These are phyloP conservation scores for Coregonus clupeaformis DNA, from an alignment of 2,113 vertebrate genomes.

Conservation along the genomic window DNA sequence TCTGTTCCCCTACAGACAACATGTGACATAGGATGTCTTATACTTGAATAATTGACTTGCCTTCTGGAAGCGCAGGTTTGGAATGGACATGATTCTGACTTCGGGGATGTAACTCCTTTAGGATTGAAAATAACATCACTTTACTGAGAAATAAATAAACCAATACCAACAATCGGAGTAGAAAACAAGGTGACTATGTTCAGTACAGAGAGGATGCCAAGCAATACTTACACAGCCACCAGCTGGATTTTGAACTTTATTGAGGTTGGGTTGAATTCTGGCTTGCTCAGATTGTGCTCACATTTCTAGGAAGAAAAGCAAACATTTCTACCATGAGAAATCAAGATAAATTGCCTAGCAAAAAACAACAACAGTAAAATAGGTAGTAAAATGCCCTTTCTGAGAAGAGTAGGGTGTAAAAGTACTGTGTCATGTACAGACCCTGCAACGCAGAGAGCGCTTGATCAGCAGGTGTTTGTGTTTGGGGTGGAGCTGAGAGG, in stretches of 20 bases:
- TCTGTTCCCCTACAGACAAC: too few relatives aligned
- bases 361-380: too few relatives aligned
- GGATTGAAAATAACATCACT: constrained; percentile 19
- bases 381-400: too few relatives aligned
- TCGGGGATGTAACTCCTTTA: constrained; percentile 95
- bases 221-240: constrained; percentile 92
- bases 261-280: constrained; percentile 98
- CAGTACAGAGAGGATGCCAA: background rate
- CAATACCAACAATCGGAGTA: background rate
- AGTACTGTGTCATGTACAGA: constrained; percentile 51
- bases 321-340: background rate
- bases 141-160: background rate
- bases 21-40: too few relatives aligned
- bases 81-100: constrained; percentile 99
- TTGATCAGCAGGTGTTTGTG: constrained; percentile 99
- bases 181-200: background rate
- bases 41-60: constrained; percentile 67
- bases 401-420: too few relatives aligned
- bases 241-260: constrained; percentile 99
- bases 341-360: too few relatives aligned
- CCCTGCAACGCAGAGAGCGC: constrained; percentile 93
- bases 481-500: constrained; percentile 93
- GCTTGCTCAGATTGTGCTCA: constrained; percentile 98
- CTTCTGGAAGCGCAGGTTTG: constrained; percentile 95
- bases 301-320: constrained; percentile 83